These are phyloP conservation scores for Mesocentrotus franciscanus DNA, from an alignment of 53 echinoderm and acorn worm genomes.

Conservation along the genomic window DNA sequence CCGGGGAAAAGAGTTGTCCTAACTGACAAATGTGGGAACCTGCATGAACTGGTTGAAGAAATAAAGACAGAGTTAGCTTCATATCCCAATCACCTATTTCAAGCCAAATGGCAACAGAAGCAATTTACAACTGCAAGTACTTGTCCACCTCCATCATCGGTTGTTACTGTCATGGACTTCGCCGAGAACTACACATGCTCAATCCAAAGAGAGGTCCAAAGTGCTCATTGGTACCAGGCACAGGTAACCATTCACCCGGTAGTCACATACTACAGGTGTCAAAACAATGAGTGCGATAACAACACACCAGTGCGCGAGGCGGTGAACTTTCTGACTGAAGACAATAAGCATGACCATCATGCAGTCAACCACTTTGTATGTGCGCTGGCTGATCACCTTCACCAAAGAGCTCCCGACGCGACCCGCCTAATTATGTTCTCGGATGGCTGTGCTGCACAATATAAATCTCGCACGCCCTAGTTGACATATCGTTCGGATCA, in stretches of 20 bases:
- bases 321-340: constrained; percentile 44
- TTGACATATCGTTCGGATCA: background rate
- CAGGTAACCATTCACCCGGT: constrained; percentile 75
- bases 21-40: background rate
- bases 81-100: constrained; percentile 68
- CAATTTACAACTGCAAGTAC: constrained; percentile 43
- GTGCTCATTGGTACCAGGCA: constrained; percentile 78
- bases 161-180: constrained; percentile 70
- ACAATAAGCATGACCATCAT: constrained; percentile 24
- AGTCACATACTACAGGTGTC: constrained; percentile 66
- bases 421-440: constrained; percentile 64
- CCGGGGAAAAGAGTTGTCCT: constrained; percentile 13
- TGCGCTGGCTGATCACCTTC: constrained; percentile 60
- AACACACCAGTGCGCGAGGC: constrained; percentile 10
- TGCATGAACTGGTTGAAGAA: constrained; percentile 54
- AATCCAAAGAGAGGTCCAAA: constrained; percentile 76
- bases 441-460: constrained; percentile 76
- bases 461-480: constrained; percentile 71
- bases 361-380: constrained; percentile 62
- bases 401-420: constrained; percentile 26
- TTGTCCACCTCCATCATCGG: constrained; percentile 48
- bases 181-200: constrained; percentile 76
- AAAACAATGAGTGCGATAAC: too few species aligned
- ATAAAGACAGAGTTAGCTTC: constrained; percentile 37
- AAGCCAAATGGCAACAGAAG: constrained; percentile 70